Conservation (phyloP, 2,888 invertebrate species). For the Micoletzkya japonica region DNA sequence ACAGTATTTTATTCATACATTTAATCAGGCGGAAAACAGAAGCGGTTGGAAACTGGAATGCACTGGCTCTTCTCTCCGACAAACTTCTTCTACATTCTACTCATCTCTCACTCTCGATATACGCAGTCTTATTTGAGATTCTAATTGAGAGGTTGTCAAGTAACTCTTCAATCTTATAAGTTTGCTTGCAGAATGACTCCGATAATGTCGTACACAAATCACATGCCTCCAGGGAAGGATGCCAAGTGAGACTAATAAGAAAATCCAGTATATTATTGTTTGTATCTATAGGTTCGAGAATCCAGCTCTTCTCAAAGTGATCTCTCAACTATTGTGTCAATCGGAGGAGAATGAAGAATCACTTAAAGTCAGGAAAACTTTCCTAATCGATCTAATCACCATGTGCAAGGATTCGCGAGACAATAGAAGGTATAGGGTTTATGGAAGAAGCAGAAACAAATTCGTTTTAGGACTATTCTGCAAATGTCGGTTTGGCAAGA, state of each 20-base stretch:
- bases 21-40: conserved; percentile 88
- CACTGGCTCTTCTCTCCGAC: conserved; percentile 82
- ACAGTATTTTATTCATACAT: background rate
- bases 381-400: conserved; percentile 96
- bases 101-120: conserved; percentile 87
- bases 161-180: background rate
- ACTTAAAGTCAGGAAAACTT: conserved; percentile 84
- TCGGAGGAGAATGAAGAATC: conserved; percentile 90
- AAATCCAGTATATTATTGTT: conserved; percentile 70
- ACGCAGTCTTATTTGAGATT: conserved; percentile 95
- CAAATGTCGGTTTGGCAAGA: conserved; percentile 99
- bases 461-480: conserved; percentile 76
- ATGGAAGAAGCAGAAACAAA: background rate
- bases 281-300: conserved; percentile 65
- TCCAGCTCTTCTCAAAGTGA: conserved; percentile 95
- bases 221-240: conserved; percentile 23
- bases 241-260: background rate
- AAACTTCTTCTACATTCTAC: conserved; percentile 82
- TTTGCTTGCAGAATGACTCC: conserved; percentile 13
- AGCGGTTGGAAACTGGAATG: conserved; percentile 95
- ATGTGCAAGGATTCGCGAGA: conserved; percentile 95
- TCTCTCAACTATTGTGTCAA: conserved; percentile 88
- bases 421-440: conserved; percentile 73
- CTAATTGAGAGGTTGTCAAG: conserved; percentile 23
- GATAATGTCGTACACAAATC: conserved; percentile 14